These are phyloP conservation scores for Kobus ellipsiprymnus DNA, from an alignment of 2,113 vertebrate species.

Conservation along the genomic window DNA sequence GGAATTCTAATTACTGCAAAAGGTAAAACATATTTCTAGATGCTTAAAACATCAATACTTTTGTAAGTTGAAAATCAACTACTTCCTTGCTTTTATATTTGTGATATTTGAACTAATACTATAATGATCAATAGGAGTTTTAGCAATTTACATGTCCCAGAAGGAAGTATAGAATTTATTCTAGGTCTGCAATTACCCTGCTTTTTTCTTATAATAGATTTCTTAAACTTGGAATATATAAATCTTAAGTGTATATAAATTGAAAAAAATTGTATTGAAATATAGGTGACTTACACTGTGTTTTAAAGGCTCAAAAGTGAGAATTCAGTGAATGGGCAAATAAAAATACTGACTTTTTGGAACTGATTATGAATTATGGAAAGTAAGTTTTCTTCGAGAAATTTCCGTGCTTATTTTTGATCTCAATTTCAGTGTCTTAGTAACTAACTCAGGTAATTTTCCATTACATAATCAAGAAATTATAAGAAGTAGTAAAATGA, in stretches of 20 bases:
- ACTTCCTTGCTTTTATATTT: neutral
- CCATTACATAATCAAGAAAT: neutral
- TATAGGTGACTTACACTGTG: neutral
- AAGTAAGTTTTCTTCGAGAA: neutral
- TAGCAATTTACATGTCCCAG: neutral
- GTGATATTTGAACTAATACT: neutral
- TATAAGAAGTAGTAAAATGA: neutral
- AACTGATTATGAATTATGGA: neutral
- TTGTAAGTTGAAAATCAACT: neutral
- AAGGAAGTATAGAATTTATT: neutral
- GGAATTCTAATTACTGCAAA: neutral
- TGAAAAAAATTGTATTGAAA: neutral
- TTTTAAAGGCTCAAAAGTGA: neutral
- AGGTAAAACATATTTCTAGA: neutral
- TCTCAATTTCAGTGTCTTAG: neutral
- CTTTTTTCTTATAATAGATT: neutral
- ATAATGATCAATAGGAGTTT: neutral
- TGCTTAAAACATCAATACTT: neutral
- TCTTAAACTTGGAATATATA: neutral
- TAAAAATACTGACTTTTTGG: neutral
- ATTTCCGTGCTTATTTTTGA: neutral
- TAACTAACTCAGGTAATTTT: neutral
- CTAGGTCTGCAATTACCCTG: neutral
- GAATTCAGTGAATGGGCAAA: neutral
- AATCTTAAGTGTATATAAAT: neutral